Base-by-base conservation (phyloP, 2,888 invertebrate species). In the Polymixis lichenea region DNA sequence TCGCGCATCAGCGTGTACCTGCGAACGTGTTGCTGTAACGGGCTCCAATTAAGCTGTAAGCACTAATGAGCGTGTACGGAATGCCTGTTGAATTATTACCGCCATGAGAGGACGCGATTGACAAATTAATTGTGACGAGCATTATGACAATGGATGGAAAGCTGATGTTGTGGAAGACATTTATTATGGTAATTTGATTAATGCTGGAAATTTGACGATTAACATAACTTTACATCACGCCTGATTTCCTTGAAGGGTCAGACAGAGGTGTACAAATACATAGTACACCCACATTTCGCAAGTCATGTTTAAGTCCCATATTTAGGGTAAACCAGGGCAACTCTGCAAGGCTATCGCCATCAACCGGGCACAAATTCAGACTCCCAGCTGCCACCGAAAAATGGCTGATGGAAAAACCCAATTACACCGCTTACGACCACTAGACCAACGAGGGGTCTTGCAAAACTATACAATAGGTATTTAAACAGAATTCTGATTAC, bases 11-110 rank as follows among this genome's bases (percentile, higher is more conserved):
- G 28, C 72, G 66, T 75, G 67, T 71, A 77, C 65, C 74, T 68
- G 62, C 73, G 69, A 78, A 72, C 75, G 73, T 77, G 73, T 78
- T 84, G 76, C 75, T 83, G 73, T 78, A 82, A 76, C 84, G 64
- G 75, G 74, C 22, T 74, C 76, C 86, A 88, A 86, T 86, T 87
- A 85, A 74, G 74, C 80, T 69, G 83, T 77, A 82, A 80, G 66
- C 82, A 74, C 78, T 83, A 86, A 88, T 85, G 82, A 86, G 80
- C 60, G 51, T 72, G 67, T 53, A 75, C 70, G 49, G 74, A 64
- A 83, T 73, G 71, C 67, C 67, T 61, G 71, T 64, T 72, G 73
- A 72, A 80, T 77, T 77, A 82, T 82, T 72, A 76, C 58, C 72
- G 62, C 38, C 73, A 68, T 72, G 74, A 78, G 77, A 71, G 74